Evolutionary conservation across 2,888 invertebrate genomes (phyloP).

Genomic region (Hirtodrosophila alboralis): DNA sequence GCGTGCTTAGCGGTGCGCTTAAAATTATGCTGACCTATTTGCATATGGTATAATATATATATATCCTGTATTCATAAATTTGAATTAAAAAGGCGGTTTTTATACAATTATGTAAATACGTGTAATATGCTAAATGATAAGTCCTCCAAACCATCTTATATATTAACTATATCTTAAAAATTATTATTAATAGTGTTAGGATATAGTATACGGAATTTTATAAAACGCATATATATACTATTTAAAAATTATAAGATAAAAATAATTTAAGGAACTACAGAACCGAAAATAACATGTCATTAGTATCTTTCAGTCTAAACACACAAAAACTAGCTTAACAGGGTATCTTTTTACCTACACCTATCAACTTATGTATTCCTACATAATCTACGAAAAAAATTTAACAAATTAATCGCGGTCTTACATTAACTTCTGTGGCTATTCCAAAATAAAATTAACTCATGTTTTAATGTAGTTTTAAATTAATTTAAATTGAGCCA

Average conservation of each 20-base stretch:
- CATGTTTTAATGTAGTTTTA: constrained; percentile 48
- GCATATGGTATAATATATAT: constrained; percentile 4
- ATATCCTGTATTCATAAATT: constrained; percentile 11
- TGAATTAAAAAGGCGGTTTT: too few species aligned
- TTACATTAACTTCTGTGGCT: constrained; percentile 5
- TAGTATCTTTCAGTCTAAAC: too few species aligned
- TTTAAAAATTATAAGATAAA: too few species aligned
- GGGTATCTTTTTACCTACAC: background rate
- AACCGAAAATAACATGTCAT: too few species aligned
- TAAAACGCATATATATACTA: too few species aligned
- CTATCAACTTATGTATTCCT: background rate
- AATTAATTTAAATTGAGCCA: constrained; percentile 67
- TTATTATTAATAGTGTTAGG: too few species aligned
- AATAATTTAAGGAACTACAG: too few species aligned
- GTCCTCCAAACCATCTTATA: too few species aligned
- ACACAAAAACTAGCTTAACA: background rate
- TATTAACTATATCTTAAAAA: too few species aligned
- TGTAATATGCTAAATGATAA: too few species aligned
- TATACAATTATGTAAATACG: too few species aligned
- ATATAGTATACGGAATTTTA: too few species aligned
- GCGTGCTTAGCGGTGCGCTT: constrained; percentile 39
- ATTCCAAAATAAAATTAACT: constrained; percentile 24
- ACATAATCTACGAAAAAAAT: background rate
- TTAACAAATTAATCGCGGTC: constrained; percentile 52
- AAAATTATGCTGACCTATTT: constrained; percentile 49